These are phyloP conservation scores for Morpho achilles DNA, from an alignment of 2,888 invertebrate genomes.

Conservation along the genomic window DNA sequence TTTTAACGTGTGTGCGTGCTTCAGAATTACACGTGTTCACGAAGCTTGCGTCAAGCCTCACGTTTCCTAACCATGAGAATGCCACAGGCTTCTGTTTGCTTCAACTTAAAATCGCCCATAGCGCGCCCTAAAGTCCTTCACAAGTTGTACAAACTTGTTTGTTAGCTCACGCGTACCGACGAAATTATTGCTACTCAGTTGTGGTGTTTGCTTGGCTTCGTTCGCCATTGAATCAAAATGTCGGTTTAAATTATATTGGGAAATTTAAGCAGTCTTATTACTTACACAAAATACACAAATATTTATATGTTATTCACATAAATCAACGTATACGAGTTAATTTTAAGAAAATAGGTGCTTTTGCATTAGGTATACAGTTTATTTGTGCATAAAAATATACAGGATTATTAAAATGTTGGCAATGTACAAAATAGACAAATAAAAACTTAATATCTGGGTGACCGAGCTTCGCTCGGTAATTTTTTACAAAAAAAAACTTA, in stretches of 20 bases:
- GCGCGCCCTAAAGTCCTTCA: conserved; percentile 59
- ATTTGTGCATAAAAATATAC: no score
- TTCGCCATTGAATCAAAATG: conserved; percentile 4
- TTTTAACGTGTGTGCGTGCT: conserved; percentile 15
- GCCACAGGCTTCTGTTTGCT: conserved; percentile 50
- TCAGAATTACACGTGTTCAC: conserved; percentile 44
- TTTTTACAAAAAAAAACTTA: no score
- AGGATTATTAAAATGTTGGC: no score
- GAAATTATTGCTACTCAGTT: conserved; percentile 39
- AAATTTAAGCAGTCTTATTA: not conserved
- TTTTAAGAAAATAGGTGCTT: no score
- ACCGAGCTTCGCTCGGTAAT: no score
- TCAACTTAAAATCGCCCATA: conserved; percentile 47
- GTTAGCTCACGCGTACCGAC: conserved; percentile 54
- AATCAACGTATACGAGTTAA: no score
- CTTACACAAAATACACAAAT: no score
- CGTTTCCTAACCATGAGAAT: conserved; percentile 29
- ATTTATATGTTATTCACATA: no score
- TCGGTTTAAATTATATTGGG: conserved; percentile 3
- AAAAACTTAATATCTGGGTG: no score
- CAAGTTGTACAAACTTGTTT: conserved; percentile 54
- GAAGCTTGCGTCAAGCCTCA: conserved; percentile 35
- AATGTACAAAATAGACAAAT: no score
- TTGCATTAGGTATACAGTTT: no score
- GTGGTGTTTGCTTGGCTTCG: conserved; percentile 13